Evolutionary conservation across 2,113 vertebrate genomes (phyloP).

Genomic region (Callipepla squamata): DNA sequence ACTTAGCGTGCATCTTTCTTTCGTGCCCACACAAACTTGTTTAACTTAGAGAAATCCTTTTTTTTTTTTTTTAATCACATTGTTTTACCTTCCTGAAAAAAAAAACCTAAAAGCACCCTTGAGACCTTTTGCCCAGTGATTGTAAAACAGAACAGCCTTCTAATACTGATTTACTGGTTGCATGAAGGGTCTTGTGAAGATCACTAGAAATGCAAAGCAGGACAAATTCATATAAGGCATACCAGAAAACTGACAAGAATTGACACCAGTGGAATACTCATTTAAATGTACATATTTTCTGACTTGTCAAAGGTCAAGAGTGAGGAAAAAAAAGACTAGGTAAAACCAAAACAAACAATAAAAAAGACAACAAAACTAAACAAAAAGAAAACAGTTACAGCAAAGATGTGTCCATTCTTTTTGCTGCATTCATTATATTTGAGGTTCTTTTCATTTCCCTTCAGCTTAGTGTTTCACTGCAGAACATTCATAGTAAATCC

Average conservation of each 20-base stretch:
- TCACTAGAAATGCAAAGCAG: neutral
- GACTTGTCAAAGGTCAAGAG: neutral
- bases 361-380: neutral
- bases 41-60: constrained; percentile 2
- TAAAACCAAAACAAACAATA: neutral
- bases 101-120: neutral
- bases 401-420: neutral
- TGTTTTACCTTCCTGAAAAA: constrained; percentile 26
- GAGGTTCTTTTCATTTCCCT: neutral
- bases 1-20: neutral
- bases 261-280: neutral
- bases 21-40: neutral
- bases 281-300: neutral
- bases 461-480: neutral
- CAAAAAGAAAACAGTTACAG: neutral
- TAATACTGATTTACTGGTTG: neutral
- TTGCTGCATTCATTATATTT: neutral
- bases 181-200: neutral
- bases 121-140: neutral
- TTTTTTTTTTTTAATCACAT: neutral
- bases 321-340: neutral
- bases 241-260: neutral
- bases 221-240: neutral
- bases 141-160: neutral
- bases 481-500: neutral